Conservation (phyloP, 1,140 invertebrate genomes). For the Philotrypesis tridentata region DNA sequence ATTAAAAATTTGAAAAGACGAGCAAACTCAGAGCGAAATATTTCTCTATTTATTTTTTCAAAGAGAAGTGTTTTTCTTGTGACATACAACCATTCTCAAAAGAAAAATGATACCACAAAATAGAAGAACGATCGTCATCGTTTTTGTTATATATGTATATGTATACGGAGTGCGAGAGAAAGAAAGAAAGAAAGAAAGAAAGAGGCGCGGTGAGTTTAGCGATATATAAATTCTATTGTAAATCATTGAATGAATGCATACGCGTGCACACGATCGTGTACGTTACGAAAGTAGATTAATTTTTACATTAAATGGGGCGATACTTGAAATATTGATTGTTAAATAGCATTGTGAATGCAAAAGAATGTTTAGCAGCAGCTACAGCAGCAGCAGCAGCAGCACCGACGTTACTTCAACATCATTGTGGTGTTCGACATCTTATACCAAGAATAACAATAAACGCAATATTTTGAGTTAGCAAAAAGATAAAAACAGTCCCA, state of each 20-base stretch:
- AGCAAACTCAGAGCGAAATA: conserved; percentile 3
- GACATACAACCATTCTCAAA: background rate
- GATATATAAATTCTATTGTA: conserved; percentile 43
- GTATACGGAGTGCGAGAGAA: background rate
- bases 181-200: background rate
- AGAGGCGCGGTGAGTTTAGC: conserved; percentile 15
- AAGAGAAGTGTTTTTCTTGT: conserved; percentile 27
- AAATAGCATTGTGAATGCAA: conserved; percentile 23
- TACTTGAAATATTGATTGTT: conserved; percentile 40
- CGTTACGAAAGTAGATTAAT: conserved; percentile 33
- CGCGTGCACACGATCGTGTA: background rate
- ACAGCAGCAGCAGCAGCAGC: background rate
- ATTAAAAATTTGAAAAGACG: background rate
- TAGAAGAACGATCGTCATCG: conserved; percentile 33
- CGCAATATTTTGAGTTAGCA: conserved; percentile 48
- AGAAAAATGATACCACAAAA: conserved; percentile 9
- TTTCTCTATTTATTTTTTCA: conserved; percentile 35
- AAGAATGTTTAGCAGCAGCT: background rate
- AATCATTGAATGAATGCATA: conserved; percentile 33
- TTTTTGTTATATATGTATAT: conserved; percentile 48
- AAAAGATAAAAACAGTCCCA: background rate
- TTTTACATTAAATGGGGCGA: conserved; percentile 25
- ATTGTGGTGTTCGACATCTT: conserved; percentile 9
- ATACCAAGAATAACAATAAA: conserved; percentile 40
- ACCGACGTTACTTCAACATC: background rate